Base-by-base conservation (phyloP, 2,113 vertebrate genomes). In the Ia io region DNA sequence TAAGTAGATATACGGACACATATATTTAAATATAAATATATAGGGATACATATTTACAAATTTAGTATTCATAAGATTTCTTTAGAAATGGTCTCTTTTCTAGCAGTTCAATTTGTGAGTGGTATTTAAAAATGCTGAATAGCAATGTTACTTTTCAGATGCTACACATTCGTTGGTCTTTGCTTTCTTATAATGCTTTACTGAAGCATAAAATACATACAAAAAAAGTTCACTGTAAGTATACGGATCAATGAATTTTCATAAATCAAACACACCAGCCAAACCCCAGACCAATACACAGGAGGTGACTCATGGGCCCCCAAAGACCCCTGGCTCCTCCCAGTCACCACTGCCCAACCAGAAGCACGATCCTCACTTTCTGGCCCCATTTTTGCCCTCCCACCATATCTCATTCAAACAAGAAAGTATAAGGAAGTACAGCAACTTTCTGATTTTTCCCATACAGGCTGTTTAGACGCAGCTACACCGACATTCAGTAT, bases 311-410 rank as follows among this genome's bases (percentile, higher is more conserved):
- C 67, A 23, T 59, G 0, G 0, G 3, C 56, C 44, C 25, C 79
- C 25, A 22, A 3, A 20, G 30, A 1, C 20, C 53, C 32, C 30
- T 3, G 18, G 2, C 53, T 12, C 23, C 53, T 65, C 42, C 42
- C 12, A 2, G 23, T 11, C 42, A 5, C 51, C 0, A 23, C 53
- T 74, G 20, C 9, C 71, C 1, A 0, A 16, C 2, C 32, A 23
- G 69, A 84, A 73, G n/a, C 28, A 0, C 4, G 9, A 67, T 1
- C 22, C 37, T 49, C 40, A 49, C 61, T 42, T 12, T 28, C 18
- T 17, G 30, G 71, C 44, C 23, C 32, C 1, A 0, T 16, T 18
- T 9, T 18, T 40, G 44, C n/a, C 51, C 56, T 67, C 90, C 20
- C 42, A 13, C 53, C 25, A 2, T 22, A 17, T 51, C 16, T 28